Base-by-base conservation (phyloP, 1,140 invertebrate genomes). In the Calephelis virginiensis region DNA sequence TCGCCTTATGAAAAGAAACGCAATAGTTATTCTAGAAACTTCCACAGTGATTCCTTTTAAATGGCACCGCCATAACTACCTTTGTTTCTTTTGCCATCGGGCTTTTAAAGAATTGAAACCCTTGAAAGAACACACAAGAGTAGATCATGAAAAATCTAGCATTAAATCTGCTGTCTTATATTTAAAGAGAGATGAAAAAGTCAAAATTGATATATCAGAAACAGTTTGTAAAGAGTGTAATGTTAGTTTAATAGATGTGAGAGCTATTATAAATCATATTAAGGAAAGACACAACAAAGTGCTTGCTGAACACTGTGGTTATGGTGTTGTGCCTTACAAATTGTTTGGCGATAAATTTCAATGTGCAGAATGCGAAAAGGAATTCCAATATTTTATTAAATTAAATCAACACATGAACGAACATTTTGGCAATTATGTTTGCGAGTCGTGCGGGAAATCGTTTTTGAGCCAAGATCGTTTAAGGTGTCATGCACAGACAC, bases 361-460 rank as follows among this genome's bases (percentile, higher is more conserved):
- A 63, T 93, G 92, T 63, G 77, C 83, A 0, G 17, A 92, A 0
- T 93, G 92, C 63, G 71, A 77, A 0, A 84, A 86, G 53, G 76
- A 82, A 7, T 83, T 92, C 43, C 76, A 86, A 56, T 92, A 90
- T 11, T 89, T 91, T 60, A 83, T 86, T 5, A 92, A 91, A 69
- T 64, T 92, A 0, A 82, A 91, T 37, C 83, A 87, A 10, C 92
- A 92, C 48, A 87, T 92, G 85, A 87, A 88, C 53, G 75, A 83
- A 0, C 91, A 93, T 69, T 89, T 78, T 62, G 85, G 82, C 0
- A 83, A 74, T 49, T 96, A 96, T 76, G 93, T 95, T 61, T 97
- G 97, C 78, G 95, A 96, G 66, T 90, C 94, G 6, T 97, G 97
- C 77, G 92, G 93, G 1, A 97, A 97, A 77, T 94, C 93, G 0